phyloP scores from a whole-genome alignment of 1,140 invertebrate species.

The Brachionus paranguensis region DNA sequence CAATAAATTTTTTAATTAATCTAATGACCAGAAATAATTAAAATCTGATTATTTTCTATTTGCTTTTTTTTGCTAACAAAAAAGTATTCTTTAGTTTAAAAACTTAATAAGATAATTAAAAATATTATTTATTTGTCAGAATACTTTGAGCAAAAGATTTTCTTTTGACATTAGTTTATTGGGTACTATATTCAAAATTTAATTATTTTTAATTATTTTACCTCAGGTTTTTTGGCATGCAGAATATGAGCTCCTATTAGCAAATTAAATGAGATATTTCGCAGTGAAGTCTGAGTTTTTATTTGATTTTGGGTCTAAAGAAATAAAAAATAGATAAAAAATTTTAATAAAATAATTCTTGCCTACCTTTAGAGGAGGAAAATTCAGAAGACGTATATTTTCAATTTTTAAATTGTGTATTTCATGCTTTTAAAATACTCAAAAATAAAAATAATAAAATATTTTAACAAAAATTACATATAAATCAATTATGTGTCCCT shows the following conservation, averaged over 20 bases:
- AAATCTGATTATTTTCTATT: too few relatives aligned
- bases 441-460: neutral
- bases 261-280: neutral
- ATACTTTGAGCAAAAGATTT: too few relatives aligned
- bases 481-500: constrained; percentile 53
- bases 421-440: constrained; percentile 42
- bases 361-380: constrained; percentile 43
- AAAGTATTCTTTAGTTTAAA: too few relatives aligned
- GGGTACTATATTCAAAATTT: neutral
- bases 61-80: too few relatives aligned
- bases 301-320: neutral
- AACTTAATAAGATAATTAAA: too few relatives aligned
- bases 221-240: neutral
- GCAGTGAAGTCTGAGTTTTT: neutral
- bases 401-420: constrained; percentile 43
- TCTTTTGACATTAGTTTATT: neutral
- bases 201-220: neutral
- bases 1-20: too few relatives aligned
- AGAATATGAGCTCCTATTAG: constrained; percentile 17
- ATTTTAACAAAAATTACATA: constrained; percentile 36
- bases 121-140: too few relatives aligned
- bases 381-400: constrained; percentile 44
- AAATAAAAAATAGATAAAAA: neutral
- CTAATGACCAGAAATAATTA: too few relatives aligned
- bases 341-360: neutral